Evolutionary conservation across 2,797 vertebrate genomes (phyloP).

Genomic region (Tangara arthus): DNA sequence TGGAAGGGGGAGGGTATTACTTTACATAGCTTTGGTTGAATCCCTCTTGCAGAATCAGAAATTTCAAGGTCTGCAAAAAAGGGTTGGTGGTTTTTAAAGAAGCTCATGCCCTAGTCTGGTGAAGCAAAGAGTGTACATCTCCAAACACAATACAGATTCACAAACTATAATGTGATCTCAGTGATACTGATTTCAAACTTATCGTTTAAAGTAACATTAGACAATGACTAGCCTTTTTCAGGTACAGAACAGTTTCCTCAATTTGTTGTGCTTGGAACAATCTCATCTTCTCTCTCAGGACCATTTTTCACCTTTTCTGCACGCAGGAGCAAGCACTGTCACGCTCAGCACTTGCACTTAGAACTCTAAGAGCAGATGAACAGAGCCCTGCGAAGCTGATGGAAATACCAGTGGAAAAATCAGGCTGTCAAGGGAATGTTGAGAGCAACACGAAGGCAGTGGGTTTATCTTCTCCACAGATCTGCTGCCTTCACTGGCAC

Average conservation of each 20-base stretch:
- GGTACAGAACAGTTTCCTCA: neutral
- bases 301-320: neutral
- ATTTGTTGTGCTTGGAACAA: neutral
- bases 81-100: neutral
- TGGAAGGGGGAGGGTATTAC: accelerated
- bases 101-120: neutral
- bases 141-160: neutral
- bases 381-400: neutral
- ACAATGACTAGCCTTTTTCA: neutral
- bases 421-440: neutral
- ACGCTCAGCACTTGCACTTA: accelerated
- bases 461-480: neutral
- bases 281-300: neutral
- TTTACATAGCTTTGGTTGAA: neutral
- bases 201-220: neutral
- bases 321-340: accelerated
- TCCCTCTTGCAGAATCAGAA: neutral
- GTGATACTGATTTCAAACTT: neutral
- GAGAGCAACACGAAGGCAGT: accelerated
- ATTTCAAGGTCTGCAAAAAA: neutral
- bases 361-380: neutral
- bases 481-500: neutral
- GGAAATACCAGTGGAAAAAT: neutral
- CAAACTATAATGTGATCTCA: accelerated
- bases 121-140: neutral